Base-by-base conservation (phyloP, 2,797 vertebrate species). In the Anabacerthia variegaticeps region DNA sequence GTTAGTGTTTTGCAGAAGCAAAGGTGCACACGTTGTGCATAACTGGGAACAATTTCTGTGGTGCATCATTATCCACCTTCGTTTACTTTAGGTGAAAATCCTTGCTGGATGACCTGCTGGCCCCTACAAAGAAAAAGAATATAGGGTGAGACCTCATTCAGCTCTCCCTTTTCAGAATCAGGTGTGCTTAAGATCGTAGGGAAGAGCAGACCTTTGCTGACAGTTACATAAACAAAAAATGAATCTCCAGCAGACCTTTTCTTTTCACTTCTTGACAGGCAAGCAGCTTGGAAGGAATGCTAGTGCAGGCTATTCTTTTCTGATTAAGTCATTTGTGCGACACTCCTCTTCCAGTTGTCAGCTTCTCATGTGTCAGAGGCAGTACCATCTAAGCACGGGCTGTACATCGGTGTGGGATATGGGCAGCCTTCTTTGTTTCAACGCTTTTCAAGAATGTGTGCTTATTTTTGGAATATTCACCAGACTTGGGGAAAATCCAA, bases 261-360 rank as follows among this genome's bases (percentile, higher is more conserved):
- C 58, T 89, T 74, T 88, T 61, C 85, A 20, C 56, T 85, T 74
- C 87, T 73, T 13, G 61, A 83, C 52, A 95, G 74, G 48, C 41
- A 66, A 46, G 49, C 49, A 91, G 54, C 82, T 71, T 88, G 41
- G 80, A 81, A 88, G 71, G 49, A 91, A 49, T 67, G 54, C 62
- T 44, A 58, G 71, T 32, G 27, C 51, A 92, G 52, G 43, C 71
- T 65, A 54, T 37, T 96, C 30, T 94, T 80, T 56, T 51, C 75
- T 72, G 66, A 28, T 68, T n/a, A 88, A 91, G 55, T 86, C 71
- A 92, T 97, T 86, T 91, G 76, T 88, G 67, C 93, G 96, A 97
- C 97, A 92, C 92, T 52, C 46, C 74, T 95, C 96, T 94, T 94
- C 87, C 67, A 27, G 71, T 51, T 97, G 97, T 96, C 96, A 95